Base-by-base conservation (phyloP, 2,888 invertebrate species). In the Dendrolimus houi region DNA sequence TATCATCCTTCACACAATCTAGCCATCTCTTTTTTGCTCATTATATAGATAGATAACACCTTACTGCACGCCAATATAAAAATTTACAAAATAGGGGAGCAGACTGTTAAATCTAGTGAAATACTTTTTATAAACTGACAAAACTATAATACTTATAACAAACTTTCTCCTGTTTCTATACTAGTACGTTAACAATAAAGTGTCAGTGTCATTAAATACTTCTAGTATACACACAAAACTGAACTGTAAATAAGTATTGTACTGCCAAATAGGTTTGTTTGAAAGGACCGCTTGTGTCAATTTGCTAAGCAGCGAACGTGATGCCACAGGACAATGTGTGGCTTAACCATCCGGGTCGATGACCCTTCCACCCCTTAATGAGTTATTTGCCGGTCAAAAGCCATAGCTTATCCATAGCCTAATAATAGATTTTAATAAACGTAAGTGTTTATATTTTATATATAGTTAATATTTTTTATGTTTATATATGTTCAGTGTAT, bases 261-360 rank as follows among this genome's bases (percentile, higher is more conserved):
- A 47, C 47, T 47, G 47, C 9, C 7, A 47, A 47, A 47, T 47
- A 10, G 2, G 40, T 75, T 71, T 75, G 75, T 75, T 72, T 69
- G 65, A 68, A 65, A 69, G 67, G 71, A 72, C 63, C 63, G 59
- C 58, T 66, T 71, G 64, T 71, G 74, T 81, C 76, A 75, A 77
- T 78, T 74, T 79, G 70, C 63, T 66, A 59, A 68, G 69, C 60
- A 65, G 54, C 59, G 59, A 60, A 66, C 65, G 64, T 65, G 68
- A 63, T 64, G 64, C 62, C 64, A 47, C 47, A 47, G 47, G 47
- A 47, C 47, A 47, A 47, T 47, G 8, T 47, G 9, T 9, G 47
- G 12, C 47, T 47, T 47, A 47, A 12, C 47, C 29, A 29, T 29
- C 6, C 47, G 47, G 47, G 47, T 47, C 47, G 47, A 47, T 47